Percentiles rank a stretch among this genome's conserved stretches.
Conservation (phyloP, 1,140 invertebrate species). For the Eriosoma lanigerum region DNA sequence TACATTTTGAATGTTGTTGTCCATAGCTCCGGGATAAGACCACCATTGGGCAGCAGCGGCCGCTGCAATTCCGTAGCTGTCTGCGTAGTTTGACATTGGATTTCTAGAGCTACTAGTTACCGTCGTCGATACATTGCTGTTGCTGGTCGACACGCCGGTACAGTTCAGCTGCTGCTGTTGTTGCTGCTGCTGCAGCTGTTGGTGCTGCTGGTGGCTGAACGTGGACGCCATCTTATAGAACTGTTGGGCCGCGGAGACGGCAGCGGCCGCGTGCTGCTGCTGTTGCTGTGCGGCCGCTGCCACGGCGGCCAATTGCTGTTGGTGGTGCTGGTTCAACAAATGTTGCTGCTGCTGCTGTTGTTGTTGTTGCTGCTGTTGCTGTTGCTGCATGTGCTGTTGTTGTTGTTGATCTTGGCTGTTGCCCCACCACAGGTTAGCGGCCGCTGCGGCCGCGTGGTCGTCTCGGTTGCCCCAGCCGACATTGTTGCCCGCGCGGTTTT, state of each 20-base stretch:
- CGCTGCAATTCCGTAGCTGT: conserved; percentile 58
- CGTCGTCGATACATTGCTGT: conserved; percentile 36
- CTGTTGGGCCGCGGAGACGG: conserved; percentile 65
- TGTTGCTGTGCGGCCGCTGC: conserved; percentile 60
- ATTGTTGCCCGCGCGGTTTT: conserved; percentile 60
- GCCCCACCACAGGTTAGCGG: conserved; percentile 65
- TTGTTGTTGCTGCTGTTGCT: conserved; percentile 58
- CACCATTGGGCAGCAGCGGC: conserved; percentile 68
- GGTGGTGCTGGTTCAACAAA: conserved; percentile 61
- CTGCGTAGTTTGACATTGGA: conserved; percentile 44
- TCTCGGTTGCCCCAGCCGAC: conserved; percentile 57
- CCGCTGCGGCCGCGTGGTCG: conserved; percentile 59
- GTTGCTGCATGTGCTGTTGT: conserved; percentile 43
- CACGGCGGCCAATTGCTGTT: conserved; percentile 61
- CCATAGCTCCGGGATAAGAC: conserved; percentile 55
- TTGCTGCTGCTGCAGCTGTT: conserved; percentile 53
- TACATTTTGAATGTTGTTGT: conserved; percentile 51
- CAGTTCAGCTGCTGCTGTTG: conserved; percentile 56
- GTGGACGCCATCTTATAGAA: conserved; percentile 80
- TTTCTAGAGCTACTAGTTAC: conserved; percentile 56
- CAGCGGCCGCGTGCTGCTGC: conserved; percentile 60
- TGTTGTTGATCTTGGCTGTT: conserved; percentile 41
- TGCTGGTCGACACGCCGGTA: conserved; percentile 45
- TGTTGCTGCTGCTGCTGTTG: conserved; percentile 62
- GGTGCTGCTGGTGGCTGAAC: conserved; percentile 70